Evolutionary conservation across 2,888 invertebrate species (phyloP), one percentile per base, ranked within the genome.

Genomic region (Adela reaumurella): DNA sequence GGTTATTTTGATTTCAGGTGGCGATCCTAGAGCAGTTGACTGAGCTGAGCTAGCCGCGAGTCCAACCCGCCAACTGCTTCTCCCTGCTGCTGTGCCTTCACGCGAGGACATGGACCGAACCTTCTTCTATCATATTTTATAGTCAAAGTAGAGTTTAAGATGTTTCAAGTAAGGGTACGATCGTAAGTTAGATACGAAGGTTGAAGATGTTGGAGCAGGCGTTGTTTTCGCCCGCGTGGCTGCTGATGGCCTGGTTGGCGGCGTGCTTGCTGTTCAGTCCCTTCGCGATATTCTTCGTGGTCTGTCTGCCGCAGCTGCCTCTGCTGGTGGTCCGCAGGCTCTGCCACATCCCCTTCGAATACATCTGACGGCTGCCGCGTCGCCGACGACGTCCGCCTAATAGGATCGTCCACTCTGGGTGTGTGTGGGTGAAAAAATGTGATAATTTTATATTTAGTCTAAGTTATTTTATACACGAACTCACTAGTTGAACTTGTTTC

Each of bases 261-360:
- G 71, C 85, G 49, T 77, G 86, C 58, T 69, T 88, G 51, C 64
- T 88, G 50, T 83, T 88, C 59, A 87, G 87, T 56, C 88, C 88
- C 41, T 73, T 85, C 57, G 79, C 85, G 53, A 70, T 88, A 58
- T 81, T 88, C 58, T 82, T 87, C 62, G 79, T 86, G 54, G 73
- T 87, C 51, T 85, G 85, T 62, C 69, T 88, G 56, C 88, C 89
- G 49, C 86, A 88, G 62, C 69, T 88, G 60, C 88, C 88, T 51
- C 81, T 88, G 57, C 69, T 87, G 58, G 74, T 87, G 58, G 68
- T 88, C 49, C 79, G 86, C 56, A 81, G 86, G 62, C 80, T 85
- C 57, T 85, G 84, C 59, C 81, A 84, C 65, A 85, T 86, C 65
- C 86, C 85, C 5, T 83, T 86, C 57, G 86, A 86, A 64, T 83